A percentile compares a stretch with the other conserved stretches of the same genome.
These are phyloP conservation scores for Spea bombifrons DNA, from an alignment of 2,113 vertebrate genomes.

Conservation along the genomic window DNA sequence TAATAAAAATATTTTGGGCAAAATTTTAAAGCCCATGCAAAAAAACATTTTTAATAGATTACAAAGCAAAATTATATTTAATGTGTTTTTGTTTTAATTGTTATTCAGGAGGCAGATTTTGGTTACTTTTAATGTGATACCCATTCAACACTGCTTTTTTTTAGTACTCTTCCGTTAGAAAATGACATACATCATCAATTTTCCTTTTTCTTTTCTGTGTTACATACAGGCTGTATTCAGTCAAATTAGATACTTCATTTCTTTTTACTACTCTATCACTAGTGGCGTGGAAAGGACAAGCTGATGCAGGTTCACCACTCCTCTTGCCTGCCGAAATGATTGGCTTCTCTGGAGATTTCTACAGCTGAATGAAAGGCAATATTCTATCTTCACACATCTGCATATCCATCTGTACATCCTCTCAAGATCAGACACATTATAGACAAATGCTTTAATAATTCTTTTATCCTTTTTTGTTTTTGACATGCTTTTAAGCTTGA, in stretches of 20 bases:
- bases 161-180: neutral
- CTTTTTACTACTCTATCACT: conserved; percentile 48
- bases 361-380: conserved; percentile 55
- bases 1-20: no score
- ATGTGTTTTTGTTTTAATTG: neutral
- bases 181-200: neutral
- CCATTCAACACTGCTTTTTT: neutral
- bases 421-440: conserved; percentile 58
- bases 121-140: neutral
- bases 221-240: conserved; percentile 2
- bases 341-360: conserved; percentile 58
- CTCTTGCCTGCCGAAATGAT: conserved; percentile 52
- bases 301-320: conserved; percentile 44
- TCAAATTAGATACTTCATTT: conserved; percentile 13
- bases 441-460: conserved; percentile 58
- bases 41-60: no score
- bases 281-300: conserved; percentile 14
- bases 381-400: conserved; percentile 54
- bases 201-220: neutral
- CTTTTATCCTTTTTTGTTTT: conserved; percentile 50
- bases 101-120: neutral
- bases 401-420: conserved; percentile 57
- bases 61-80: no score
- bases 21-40: no score
- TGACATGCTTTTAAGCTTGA: conserved; percentile 53